These are phyloP conservation scores for Hirtodrosophila trivittata DNA, from an alignment of 2,888 invertebrate species.

Conservation along the genomic window DNA sequence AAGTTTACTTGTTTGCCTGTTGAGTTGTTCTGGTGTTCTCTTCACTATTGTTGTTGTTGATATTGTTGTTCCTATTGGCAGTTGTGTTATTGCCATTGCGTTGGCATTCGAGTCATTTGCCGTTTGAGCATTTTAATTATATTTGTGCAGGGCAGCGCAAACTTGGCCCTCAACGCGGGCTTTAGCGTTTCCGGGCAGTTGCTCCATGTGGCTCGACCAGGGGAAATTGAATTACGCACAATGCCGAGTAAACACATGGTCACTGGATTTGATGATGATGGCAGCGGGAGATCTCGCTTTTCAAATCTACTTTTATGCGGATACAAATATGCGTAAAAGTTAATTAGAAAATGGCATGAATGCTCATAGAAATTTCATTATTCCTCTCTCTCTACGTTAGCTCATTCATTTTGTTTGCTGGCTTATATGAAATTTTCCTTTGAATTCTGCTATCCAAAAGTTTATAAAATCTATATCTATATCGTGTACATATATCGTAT, in stretches of 20 bases:
- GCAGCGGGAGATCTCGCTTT: conserved; percentile 21
- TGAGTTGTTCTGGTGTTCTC: conserved; percentile 16
- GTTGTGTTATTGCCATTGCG: conserved; percentile 21
- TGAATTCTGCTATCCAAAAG: neutral
- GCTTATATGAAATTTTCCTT: conserved; percentile 2
- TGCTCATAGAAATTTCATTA: conserved; percentile 7
- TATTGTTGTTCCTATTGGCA: conserved; percentile 13
- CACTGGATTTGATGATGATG: conserved; percentile 27
- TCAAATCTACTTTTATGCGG: conserved; percentile 1
- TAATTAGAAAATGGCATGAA: conserved; percentile 60
- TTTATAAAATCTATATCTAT: neutral
- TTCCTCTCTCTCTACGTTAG: neutral
- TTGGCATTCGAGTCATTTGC: conserved; percentile 53
- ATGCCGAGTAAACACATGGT: conserved; percentile 57
- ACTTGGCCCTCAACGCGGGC: conserved; percentile 38
- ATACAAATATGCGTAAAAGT: conserved; percentile 53
- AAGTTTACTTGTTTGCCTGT: conserved; percentile 56
- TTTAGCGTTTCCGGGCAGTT: conserved; percentile 72
- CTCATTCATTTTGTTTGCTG: conserved; percentile 9
- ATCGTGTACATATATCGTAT: conserved; percentile 6
- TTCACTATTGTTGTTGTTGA: conserved; percentile 18
- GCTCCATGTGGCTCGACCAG: conserved; percentile 15
- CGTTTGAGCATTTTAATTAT: conserved; percentile 71
- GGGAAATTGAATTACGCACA: conserved; percentile 64
- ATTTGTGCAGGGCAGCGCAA: conserved; percentile 68